Conservation (phyloP, 2,113 vertebrate genomes). For the Corydoras maculifer region DNA sequence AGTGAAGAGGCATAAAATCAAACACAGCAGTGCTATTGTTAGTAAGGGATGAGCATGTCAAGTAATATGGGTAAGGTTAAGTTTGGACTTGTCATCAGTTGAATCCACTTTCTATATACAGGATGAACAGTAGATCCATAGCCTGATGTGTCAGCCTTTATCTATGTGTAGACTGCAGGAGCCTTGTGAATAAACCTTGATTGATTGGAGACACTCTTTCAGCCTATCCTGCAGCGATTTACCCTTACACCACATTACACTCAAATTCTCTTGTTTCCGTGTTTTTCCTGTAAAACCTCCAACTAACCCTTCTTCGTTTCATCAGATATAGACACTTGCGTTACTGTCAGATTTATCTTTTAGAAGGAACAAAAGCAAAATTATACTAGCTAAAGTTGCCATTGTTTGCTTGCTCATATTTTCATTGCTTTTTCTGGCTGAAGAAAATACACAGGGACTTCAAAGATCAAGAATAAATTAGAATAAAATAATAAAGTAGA, state of each 20-base stretch:
- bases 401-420: too few relatives aligned
- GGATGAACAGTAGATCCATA: background rate
- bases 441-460: too few relatives aligned
- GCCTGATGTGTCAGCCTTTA: conserved; percentile 12
- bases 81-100: conserved; percentile 9
- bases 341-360: conserved; percentile 5
- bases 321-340: conserved; percentile 20
- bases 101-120: background rate
- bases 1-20: conserved; percentile 56
- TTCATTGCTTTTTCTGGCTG: too few relatives aligned
- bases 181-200: conserved; percentile 19
- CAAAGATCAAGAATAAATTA: too few relatives aligned
- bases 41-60: conserved; percentile 23
- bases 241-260: background rate
- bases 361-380: background rate
- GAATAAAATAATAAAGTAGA: too few relatives aligned
- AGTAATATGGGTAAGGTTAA: conserved; percentile 9
- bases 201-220: conserved; percentile 3
- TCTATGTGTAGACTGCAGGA: conserved; percentile 19
- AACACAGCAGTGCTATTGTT: conserved; percentile 49
- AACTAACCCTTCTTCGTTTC: background rate
- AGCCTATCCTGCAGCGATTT: conserved; percentile 6
- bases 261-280: conserved; percentile 17
- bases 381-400: too few relatives aligned
- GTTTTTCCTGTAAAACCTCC: conserved; percentile 24